Evolutionary conservation across 2,888 invertebrate genomes (phyloP).

Genomic region (Junonia oenone): DNA sequence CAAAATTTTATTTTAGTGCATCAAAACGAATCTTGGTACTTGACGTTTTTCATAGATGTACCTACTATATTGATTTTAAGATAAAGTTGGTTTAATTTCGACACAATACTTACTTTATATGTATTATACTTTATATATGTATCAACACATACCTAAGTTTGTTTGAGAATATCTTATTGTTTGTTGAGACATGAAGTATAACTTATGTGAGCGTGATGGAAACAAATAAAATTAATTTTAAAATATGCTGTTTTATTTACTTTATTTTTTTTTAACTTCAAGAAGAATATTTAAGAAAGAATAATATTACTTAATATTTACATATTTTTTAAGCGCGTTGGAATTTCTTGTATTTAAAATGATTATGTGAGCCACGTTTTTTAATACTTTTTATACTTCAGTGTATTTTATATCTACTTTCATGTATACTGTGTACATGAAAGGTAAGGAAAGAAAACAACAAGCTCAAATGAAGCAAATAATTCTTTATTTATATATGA

Average conservation of each 20-base stretch:
- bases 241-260: conserved; percentile 8
- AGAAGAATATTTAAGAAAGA: too few species aligned
- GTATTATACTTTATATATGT: background rate
- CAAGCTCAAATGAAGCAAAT: background rate
- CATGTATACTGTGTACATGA: too few species aligned
- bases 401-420: too few species aligned
- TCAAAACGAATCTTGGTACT: background rate
- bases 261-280: too few species aligned
- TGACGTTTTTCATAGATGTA: background rate
- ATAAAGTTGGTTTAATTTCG: background rate
- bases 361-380: too few species aligned
- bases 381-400: too few species aligned
- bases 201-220: conserved; percentile 40
- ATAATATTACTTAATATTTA: too few species aligned
- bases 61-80: conserved; percentile 1
- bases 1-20: background rate
- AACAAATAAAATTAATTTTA: conserved; percentile 45
- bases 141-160: conserved; percentile 20
- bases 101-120: background rate
- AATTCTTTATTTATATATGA: background rate
- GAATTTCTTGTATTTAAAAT: too few species aligned
- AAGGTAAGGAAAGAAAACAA: background rate
- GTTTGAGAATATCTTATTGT: conserved; percentile 25
- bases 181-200: conserved; percentile 38
- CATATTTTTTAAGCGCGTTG: too few species aligned